Base-by-base conservation (phyloP, 2,888 invertebrate species). In the Brachylomia viminalis region DNA sequence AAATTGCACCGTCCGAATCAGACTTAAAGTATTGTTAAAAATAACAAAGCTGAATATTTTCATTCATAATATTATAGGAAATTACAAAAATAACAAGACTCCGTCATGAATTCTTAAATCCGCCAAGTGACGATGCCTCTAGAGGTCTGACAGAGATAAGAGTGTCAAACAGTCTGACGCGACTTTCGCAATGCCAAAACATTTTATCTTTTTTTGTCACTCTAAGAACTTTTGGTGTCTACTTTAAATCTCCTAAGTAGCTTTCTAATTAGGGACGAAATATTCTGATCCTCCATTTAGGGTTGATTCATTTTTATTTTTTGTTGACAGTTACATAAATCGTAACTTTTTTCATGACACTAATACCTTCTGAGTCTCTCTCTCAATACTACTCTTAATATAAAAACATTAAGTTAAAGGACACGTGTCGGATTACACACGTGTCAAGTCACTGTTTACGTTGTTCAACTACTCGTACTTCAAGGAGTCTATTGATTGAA, bases 201-300 rank as follows among this genome's bases (percentile, higher is more conserved):
- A 83, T 87, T 86, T 87, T 86, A 83, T 82, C 84, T 86, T 79
- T 66, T 80, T 85, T 86, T 71, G 62, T 68, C 65, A 47, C 33
- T 76, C 49, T 45, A 64, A 69, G 72, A 78, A 67, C 68, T 76
- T 68, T 85, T 66, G 66, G 52, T 66, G 83, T 62, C 77, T 71
- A 66, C 80, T 84, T 75, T 66, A 72, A 73, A 74, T 75, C 56
- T 61, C 69, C 56, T 83, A 65, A 77, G 77, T 56, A 77, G 84
- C 75, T 83, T 77, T 83, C 74, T 80, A 77, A 80, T 73, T 86
- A 74, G 13, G 15, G 52, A 6, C 15, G 58, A 80, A 81, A 86
- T 85, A 66, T 67, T 78, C 52, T 69, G 71, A 78, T 78, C 72
- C 54, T 54, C 74, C 64, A 59, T 83, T 83, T 71, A 15, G 27